Evolutionary conservation across 2,113 vertebrate species (phyloP), one percentile per base, ranked within the genome.

Genomic region (Rhadina sibilatrix): DNA sequence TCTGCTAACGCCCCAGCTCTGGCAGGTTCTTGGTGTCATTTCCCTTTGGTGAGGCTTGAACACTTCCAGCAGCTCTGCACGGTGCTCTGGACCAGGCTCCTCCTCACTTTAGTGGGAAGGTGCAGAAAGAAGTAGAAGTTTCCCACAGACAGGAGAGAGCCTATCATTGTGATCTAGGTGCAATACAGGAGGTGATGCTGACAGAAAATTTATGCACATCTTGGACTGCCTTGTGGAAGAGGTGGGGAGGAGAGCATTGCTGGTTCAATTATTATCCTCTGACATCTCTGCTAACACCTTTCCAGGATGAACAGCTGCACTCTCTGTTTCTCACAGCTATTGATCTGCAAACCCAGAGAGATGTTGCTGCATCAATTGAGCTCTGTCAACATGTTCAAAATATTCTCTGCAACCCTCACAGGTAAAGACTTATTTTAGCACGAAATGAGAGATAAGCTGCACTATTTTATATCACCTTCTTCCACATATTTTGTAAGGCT

Each of bases 251-350:
- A 90, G 42, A 78, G 40, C 1, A 1, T 28, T 38, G 65, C 44
- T 7, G 3, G n/a, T 89, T 89, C 57, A 61, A 6, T 94, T 94
- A 84, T 25, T 35, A 6, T 20, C 87, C 83, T 50, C 65, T 95
- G 93, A 94, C 77, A 91, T 84, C 87, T 91, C 74, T 61, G 49
- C 94, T 94, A 78, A 91, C 89, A 60, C 56, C 60, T 65, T 38
- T 66, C 68, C 1, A 12, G 61, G 57, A 40, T 12, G 33, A 94
- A 64, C 42, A 91, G 81, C 83, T 83, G 83, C 64, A 52, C 13
- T 59, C 49, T 59, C 35, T 12, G 3, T 88, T 95, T 76, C 79
- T 92, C 79, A 81, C 90, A 85, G 84, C 74, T 96, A 91, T 89
- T 87, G 95, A 94, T 93, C 81, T 75, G 53, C 65, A 79, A 68